phyloP scores from a whole-genome alignment of 2,113 vertebrate species.

The Gracilinanus agilis region DNA sequence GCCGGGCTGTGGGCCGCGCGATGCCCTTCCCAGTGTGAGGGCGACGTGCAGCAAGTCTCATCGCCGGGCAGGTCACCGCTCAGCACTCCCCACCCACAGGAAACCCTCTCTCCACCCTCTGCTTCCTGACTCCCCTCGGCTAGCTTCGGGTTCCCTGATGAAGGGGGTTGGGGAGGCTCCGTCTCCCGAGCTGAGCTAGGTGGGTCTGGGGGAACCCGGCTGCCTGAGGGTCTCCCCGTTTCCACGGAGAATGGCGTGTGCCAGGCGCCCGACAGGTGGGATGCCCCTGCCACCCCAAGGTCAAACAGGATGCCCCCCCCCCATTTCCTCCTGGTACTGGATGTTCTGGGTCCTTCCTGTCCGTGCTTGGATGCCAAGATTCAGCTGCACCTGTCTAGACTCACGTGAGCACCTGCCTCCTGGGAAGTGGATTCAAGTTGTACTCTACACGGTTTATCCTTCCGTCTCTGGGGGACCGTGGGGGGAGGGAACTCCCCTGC shows the following conservation, averaged over 20 bases:
- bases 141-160: neutral
- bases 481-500: neutral
- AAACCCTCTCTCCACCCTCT: neutral
- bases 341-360: neutral
- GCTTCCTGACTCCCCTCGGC: neutral
- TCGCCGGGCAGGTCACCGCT: neutral
- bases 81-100: neutral
- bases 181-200: neutral
- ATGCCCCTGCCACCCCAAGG: neutral
- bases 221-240: neutral
- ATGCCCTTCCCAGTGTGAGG: neutral
- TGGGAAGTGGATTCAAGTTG: neutral
- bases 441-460: neutral
- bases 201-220: neutral
- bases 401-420: neutral
- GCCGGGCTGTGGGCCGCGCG: neutral
- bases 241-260: neutral
- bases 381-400: neutral
- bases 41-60: neutral
- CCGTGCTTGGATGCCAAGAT: neutral
- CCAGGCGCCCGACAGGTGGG: no score
- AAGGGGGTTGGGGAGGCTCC: neutral
- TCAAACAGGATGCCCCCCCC: neutral
- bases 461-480: neutral
- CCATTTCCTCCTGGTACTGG: neutral